Percentiles rank a stretch among this genome's conserved stretches.
Conservation (phyloP, 2,888 invertebrate genomes). For the Prenolepis imparis region DNA sequence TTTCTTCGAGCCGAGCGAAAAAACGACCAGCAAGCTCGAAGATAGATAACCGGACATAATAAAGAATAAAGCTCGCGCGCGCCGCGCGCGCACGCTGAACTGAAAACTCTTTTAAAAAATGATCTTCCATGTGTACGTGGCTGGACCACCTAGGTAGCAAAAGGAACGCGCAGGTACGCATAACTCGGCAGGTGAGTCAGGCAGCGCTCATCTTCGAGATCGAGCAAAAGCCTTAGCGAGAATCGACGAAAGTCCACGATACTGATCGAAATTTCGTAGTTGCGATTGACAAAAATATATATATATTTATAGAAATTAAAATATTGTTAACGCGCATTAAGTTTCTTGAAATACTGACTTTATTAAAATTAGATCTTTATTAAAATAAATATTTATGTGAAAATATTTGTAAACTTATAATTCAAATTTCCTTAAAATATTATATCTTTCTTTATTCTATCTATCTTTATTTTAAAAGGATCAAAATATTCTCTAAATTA, state of each 20-base stretch:
- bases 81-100: conserved; percentile 60
- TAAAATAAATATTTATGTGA: background rate
- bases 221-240: conserved; percentile 62
- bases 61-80: conserved; percentile 76
- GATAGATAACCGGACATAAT: conserved; percentile 75
- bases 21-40: conserved; percentile 69
- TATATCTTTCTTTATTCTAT: too few species aligned
- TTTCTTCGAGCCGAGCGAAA: conserved; percentile 42
- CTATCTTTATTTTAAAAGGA: too few species aligned
- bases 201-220: conserved; percentile 44
- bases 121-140: conserved; percentile 69
- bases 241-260: conserved; percentile 49
- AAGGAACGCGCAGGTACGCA: conserved; percentile 56
- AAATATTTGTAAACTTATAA: background rate
- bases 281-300: background rate
- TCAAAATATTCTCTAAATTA: too few species aligned
- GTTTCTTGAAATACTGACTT: background rate
- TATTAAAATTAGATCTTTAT: background rate
- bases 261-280: background rate
- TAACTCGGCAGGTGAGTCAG: conserved; percentile 48
- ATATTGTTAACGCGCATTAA: background rate
- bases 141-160: conserved; percentile 78
- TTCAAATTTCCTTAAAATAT: too few species aligned
- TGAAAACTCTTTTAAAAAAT: conserved; percentile 79
- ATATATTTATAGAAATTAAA: background rate